Percentiles rank a stretch among this genome's conserved stretches.
Evolutionary conservation across 2,888 invertebrate species (phyloP).

Genomic region (Zhuqinia jingwanae): DNA sequence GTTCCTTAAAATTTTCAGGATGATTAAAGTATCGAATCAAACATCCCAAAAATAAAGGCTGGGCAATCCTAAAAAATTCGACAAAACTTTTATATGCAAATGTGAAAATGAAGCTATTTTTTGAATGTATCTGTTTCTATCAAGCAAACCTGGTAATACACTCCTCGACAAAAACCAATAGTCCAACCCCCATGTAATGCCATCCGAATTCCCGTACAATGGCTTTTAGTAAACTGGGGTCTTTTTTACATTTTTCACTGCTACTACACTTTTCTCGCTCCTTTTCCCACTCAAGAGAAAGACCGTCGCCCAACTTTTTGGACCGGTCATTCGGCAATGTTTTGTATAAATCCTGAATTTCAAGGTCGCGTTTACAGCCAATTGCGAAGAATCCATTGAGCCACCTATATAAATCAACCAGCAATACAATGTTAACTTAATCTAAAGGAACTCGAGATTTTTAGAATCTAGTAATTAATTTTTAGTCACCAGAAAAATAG

Average conservation of each 20-base stretch:
- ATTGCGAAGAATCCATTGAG: slow-evolving; percentile 88
- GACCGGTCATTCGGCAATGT: slow-evolving; percentile 87
- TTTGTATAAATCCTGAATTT: slow-evolving; percentile 88
- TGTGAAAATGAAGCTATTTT: background rate
- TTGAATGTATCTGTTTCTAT: background rate
- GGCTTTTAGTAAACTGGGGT: slow-evolving; percentile 80
- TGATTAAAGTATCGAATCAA: slow-evolving; percentile 77
- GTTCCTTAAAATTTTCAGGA: slow-evolving; percentile 35
- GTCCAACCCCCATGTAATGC: slow-evolving; percentile 80
- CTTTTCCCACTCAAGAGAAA: slow-evolving; percentile 81
- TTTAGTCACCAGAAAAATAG: slow-evolving; percentile 77
- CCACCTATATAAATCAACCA: slow-evolving; percentile 85
- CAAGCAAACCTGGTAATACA: slow-evolving; percentile 75
- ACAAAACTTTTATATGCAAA: background rate
- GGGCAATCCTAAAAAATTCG: slow-evolving; percentile 68
- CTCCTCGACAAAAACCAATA: slow-evolving; percentile 81
- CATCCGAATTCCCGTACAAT: slow-evolving; percentile 80
- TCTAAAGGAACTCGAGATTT: no score
- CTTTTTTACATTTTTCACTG: slow-evolving; percentile 20
- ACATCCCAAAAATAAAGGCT: slow-evolving; percentile 77
- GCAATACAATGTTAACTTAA: no score
- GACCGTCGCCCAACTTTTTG: slow-evolving; percentile 85
- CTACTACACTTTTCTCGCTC: slow-evolving; percentile 67
- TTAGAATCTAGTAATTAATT: slow-evolving; percentile 79
- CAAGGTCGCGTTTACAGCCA: slow-evolving; percentile 88